A percentile compares a stretch with the other conserved stretches of the same genome.
Evolutionary conservation across 1,140 invertebrate genomes (phyloP).

Genomic region (Pteromalus puparum): DNA sequence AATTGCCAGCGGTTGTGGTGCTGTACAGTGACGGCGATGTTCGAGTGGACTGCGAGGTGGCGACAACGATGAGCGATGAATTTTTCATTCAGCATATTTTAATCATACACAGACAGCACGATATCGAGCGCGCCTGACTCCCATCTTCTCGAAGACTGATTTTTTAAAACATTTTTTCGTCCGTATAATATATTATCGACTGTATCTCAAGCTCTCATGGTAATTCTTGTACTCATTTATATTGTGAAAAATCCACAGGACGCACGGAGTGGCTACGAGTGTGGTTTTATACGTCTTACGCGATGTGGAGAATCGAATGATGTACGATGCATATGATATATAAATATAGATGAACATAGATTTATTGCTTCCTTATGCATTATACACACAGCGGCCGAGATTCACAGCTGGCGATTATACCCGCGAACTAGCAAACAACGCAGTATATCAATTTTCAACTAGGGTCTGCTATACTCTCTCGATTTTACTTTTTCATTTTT

Average conservation of each 20-base stretch:
- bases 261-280: neutral
- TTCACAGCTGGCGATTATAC: neutral
- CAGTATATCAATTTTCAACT: neutral
- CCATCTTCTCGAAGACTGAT: slow-evolving; percentile 67
- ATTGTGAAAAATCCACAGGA: slow-evolving; percentile 26
- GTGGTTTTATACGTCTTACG: slow-evolving; percentile 38
- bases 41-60: slow-evolving; percentile 25
- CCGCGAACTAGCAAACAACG: neutral
- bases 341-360: slow-evolving; percentile 7
- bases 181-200: slow-evolving; percentile 20
- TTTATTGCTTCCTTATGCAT: neutral
- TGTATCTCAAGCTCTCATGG: slow-evolving; percentile 22
- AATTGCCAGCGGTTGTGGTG: slow-evolving; percentile 14
- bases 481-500: neutral
- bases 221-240: slow-evolving; percentile 4
- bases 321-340: slow-evolving; percentile 6
- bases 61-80: slow-evolving; percentile 63
- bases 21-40: neutral
- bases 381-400: neutral
- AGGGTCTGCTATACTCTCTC: neutral
- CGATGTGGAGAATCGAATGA: neutral
- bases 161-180: slow-evolving; percentile 59
- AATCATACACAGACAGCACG: neutral
- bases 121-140: slow-evolving; percentile 2
- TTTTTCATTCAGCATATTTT: slow-evolving; percentile 54